Percentiles rank a stretch among this genome's conserved stretches.
phyloP scores from a whole-genome alignment of 2,797 vertebrate genomes.

The Atherinosoma microstoma region DNA sequence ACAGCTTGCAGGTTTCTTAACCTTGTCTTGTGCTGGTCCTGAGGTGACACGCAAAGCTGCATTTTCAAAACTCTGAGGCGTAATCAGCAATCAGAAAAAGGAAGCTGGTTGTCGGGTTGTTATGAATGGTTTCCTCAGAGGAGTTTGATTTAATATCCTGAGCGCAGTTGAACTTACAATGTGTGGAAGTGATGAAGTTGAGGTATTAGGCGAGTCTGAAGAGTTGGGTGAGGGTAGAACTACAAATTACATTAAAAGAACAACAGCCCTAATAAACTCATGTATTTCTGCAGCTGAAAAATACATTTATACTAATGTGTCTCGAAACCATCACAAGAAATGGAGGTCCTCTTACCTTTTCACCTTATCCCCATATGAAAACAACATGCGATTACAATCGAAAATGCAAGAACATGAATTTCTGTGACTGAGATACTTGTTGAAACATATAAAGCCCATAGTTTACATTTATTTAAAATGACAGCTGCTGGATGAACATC shows the following conservation, averaged over 20 bases:
- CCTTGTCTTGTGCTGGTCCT: conserved; percentile 54
- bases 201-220: conserved; percentile 15
- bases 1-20: conserved; percentile 70
- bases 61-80: conserved; percentile 73
- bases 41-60: conserved; percentile 60
- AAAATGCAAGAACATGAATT: conserved; percentile 7
- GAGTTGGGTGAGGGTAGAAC: conserved; percentile 37
- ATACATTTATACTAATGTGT: conserved; percentile 9
- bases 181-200: conserved; percentile 27
- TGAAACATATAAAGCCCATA: conserved; percentile 20
- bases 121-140: conserved; percentile 73
- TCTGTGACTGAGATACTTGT: conserved; percentile 19
- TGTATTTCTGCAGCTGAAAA: conserved; percentile 12
- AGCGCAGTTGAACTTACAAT: conserved; percentile 47
- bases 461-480: conserved; percentile 8
- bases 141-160: conserved; percentile 73
- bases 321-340: conserved; percentile 18
- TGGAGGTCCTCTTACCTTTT: conserved; percentile 20
- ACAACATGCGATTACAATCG: conserved; percentile 5
- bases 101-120: conserved; percentile 72
- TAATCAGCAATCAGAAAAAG: conserved; percentile 80
- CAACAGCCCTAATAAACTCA: conserved; percentile 33
- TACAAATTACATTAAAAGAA: conserved; percentile 57
- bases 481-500: not conserved
- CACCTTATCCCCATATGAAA: not conserved